phyloP scores from a whole-genome alignment of 1,140 invertebrate genomes.

The Drosophila funebris region DNA sequence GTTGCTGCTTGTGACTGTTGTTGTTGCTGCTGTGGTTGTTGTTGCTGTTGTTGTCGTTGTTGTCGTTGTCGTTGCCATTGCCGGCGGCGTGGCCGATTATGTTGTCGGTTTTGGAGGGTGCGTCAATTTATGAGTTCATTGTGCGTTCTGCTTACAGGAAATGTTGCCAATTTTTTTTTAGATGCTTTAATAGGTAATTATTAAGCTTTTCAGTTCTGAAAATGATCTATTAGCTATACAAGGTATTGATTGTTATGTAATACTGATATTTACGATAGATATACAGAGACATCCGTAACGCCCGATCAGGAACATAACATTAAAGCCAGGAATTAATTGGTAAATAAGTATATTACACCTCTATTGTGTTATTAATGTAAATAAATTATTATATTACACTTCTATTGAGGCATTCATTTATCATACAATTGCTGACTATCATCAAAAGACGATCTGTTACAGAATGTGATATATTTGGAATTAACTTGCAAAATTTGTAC shows the following conservation, averaged over 20 bases:
- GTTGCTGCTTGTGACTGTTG: conserved; percentile 7
- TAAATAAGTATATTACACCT: no score
- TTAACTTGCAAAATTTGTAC: not conserved
- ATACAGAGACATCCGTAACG: no score
- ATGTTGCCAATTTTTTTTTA: conserved; percentile 51
- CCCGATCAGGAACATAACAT: no score
- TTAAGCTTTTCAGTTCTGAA: not conserved
- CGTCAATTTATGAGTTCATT: conserved; percentile 82
- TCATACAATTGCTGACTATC: not conserved
- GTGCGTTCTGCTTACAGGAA: conserved; percentile 65
- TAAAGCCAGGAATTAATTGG: no score
- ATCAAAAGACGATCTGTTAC: conserved; percentile 2
- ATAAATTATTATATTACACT: no score
- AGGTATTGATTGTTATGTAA: conserved; percentile 4
- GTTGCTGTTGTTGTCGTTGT: conserved; percentile 12
- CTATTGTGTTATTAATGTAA: no score
- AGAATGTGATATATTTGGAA: not conserved
- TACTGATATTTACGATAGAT: no score
- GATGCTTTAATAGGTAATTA: conserved; percentile 44
- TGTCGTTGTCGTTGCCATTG: conserved; percentile 42
- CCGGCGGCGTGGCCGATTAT: conserved; percentile 77
- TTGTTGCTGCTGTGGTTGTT: conserved; percentile 2
- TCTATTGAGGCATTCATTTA: not conserved
- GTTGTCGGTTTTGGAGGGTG: conserved; percentile 77
- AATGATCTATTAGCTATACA: conserved; percentile 19